A percentile compares a stretch with the other conserved stretches of the same genome.
Conservation (phyloP, 1,140 invertebrate genomes). For the Tetragnatha versicolor region DNA sequence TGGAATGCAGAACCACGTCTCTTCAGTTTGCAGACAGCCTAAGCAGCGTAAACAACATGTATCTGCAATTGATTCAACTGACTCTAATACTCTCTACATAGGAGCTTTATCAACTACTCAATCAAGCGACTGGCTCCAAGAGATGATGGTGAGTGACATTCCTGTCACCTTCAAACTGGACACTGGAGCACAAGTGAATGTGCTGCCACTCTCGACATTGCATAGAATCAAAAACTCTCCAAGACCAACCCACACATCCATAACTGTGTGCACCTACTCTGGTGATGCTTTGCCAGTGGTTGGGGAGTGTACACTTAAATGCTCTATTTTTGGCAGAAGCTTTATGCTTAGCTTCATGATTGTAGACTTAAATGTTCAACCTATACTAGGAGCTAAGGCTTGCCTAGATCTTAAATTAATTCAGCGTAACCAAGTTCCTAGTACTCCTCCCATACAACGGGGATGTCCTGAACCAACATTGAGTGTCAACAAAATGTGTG, state of each 20-base stretch:
- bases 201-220: background rate
- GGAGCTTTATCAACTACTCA: background rate
- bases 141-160: background rate
- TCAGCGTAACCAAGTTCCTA: background rate
- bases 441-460: no score
- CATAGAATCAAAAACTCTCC: background rate
- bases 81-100: background rate
- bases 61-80: background rate
- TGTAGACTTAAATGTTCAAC: background rate
- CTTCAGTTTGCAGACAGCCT: background rate
- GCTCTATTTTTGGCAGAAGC: background rate
- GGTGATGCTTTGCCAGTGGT: background rate
- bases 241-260: background rate
- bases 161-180: background rate
- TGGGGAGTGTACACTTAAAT: background rate
- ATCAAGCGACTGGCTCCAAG: background rate
- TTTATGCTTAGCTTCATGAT: background rate
- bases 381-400: background rate
- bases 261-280: background rate
- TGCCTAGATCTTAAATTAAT: background rate
- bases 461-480: background rate
- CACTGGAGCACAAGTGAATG: conserved; percentile 1
- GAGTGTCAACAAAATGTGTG: no score
- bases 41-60: background rate
- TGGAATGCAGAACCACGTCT: background rate